phyloP scores from a whole-genome alignment of 2,888 invertebrate species.

The Escarpia spicata region DNA sequence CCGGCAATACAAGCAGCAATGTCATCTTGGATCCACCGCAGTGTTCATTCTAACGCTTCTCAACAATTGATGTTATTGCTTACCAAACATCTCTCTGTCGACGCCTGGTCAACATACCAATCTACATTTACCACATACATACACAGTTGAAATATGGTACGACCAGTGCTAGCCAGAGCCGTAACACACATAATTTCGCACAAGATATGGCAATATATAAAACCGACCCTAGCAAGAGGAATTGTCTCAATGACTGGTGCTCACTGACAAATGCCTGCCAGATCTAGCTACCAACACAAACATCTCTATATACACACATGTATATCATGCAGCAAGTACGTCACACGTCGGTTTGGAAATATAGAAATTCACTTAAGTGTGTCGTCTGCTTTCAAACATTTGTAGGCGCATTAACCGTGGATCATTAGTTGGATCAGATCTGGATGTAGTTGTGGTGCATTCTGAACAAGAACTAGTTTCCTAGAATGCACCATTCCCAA shows the following conservation, averaged over 20 bases:
- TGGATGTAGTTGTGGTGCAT: background rate
- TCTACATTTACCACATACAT: background rate
- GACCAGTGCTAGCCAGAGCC: background rate
- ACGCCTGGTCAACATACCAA: background rate
- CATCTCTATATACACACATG: background rate
- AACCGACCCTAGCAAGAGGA: constrained; percentile 12
- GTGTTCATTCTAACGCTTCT: background rate
- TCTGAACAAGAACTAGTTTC: background rate
- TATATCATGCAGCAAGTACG: background rate
- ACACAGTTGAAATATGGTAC: background rate
- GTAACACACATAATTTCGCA: background rate
- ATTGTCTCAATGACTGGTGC: background rate
- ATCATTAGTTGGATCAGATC: background rate
- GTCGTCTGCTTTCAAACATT: background rate
- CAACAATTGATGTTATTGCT: background rate
- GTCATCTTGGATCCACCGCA: background rate
- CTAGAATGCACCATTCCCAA: constrained; percentile 8
- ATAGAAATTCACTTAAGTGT: background rate
- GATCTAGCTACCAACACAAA: constrained; percentile 7
- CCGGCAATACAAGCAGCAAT: background rate
- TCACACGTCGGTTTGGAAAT: background rate
- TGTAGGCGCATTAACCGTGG: background rate
- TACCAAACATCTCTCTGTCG: background rate
- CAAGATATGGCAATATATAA: constrained; percentile 16
- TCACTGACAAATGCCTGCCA: background rate